Evolutionary conservation across 2,797 vertebrate species (phyloP).

Genomic region (Aplochiton taeniatus): DNA sequence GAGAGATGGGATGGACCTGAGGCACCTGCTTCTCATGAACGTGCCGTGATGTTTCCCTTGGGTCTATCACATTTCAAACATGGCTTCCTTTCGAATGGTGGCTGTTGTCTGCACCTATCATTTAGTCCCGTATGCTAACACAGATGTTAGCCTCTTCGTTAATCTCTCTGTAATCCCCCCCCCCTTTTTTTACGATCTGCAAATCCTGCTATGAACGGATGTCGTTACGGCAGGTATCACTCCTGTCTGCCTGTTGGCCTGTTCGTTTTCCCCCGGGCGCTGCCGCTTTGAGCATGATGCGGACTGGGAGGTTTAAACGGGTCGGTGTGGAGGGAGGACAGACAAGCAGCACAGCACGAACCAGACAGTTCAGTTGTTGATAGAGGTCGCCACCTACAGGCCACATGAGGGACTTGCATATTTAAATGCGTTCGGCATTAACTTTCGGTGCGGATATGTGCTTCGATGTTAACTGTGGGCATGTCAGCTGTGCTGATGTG

Average conservation of each 20-base stretch:
- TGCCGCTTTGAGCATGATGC: slow-evolving; percentile 39
- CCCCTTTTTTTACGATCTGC: slow-evolving; percentile 12
- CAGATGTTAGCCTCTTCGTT: not conserved
- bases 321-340: not conserved
- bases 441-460: too few species aligned
- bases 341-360: not conserved
- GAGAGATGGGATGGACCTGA: too few species aligned
- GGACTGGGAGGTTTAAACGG: slow-evolving; percentile 25
- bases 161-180: slow-evolving; percentile 12
- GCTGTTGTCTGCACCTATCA: too few species aligned
- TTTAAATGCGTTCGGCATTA: too few species aligned
- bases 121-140: too few species aligned
- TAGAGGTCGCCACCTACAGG: slow-evolving; percentile 68
- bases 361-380: slow-evolving; percentile 4
- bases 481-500: too few species aligned
- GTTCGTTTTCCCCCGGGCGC: slow-evolving; percentile 43
- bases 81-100: too few species aligned
- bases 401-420: slow-evolving; percentile 14
- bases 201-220: slow-evolving; percentile 35
- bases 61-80: too few species aligned
- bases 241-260: slow-evolving; percentile 35
- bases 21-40: too few species aligned
- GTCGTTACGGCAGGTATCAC: slow-evolving; percentile 25
- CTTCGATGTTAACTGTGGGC: too few species aligned
- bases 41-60: too few species aligned